A percentile compares a stretch with the other conserved stretches of the same genome.
These are phyloP conservation scores for Serinus canaria DNA, from an alignment of 2,113 vertebrate genomes.

Conservation along the genomic window DNA sequence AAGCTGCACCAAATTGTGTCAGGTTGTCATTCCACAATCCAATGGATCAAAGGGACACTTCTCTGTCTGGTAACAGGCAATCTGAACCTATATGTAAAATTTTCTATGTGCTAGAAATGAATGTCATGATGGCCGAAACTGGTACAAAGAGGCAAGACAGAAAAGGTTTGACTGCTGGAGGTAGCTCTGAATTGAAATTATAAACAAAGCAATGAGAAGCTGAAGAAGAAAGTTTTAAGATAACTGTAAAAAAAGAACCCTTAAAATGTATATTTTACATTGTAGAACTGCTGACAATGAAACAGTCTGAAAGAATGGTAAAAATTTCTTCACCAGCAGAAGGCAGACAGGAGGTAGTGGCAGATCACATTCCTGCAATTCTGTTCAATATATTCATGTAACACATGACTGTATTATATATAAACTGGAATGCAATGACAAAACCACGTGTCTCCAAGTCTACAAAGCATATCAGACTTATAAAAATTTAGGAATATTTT, in stretches of 20 bases:
- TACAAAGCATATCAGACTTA: not conserved
- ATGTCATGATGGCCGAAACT: accelerated
- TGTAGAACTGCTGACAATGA: not conserved
- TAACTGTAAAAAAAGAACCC: not conserved
- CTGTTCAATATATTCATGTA: not conserved
- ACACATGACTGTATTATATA: not conserved
- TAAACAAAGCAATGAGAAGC: not conserved
- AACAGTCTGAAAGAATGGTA: not conserved
- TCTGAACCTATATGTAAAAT: not conserved
- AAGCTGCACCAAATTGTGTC: not conserved
- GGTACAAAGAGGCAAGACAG: not conserved
- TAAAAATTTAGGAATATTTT: not conserved
- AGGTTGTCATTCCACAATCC: not conserved
- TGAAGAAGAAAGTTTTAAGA: not conserved
- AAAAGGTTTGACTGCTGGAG: not conserved
- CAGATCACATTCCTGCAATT: not conserved
- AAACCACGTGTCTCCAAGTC: not conserved
- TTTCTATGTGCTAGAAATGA: not conserved
- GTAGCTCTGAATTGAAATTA: not conserved
- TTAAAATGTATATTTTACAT: not conserved
- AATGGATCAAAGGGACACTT: not conserved
- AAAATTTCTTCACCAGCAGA: not conserved
- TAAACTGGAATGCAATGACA: not conserved
- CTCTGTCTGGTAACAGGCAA: not conserved
- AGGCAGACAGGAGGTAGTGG: not conserved